Conservation (phyloP, 2,797 vertebrate genomes). For the Peromyscus eremicus region DNA sequence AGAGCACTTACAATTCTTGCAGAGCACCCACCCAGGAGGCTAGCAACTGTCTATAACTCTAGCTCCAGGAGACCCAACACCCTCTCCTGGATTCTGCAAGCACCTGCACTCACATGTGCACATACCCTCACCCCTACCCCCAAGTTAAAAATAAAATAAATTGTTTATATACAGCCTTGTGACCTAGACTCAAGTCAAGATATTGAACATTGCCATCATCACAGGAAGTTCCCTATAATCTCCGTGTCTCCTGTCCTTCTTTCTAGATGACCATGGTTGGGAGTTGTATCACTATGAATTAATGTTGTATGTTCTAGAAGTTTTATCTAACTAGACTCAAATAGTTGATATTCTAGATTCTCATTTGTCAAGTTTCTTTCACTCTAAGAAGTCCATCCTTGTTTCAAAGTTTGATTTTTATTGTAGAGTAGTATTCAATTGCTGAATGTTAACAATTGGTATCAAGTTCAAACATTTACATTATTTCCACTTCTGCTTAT, state of each 20-base stretch:
- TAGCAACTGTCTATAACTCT: background rate
- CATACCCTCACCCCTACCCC: background rate
- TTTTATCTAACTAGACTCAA: conserved; percentile 35
- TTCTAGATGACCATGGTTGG: background rate
- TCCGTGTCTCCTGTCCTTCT: background rate
- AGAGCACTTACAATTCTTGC: background rate
- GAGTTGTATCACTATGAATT: background rate
- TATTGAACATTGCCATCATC: background rate
- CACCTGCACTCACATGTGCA: background rate
- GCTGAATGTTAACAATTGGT: background rate
- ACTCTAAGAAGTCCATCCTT: conserved; percentile 43
- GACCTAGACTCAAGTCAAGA: background rate
- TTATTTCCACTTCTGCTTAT: conserved; percentile 41
- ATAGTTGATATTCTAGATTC: background rate
- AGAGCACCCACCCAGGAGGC: background rate
- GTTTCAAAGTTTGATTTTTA: conserved; percentile 49
- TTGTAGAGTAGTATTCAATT: background rate
- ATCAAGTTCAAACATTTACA: background rate
- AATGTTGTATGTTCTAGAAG: conserved; percentile 17
- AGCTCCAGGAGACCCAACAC: background rate
- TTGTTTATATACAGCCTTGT: background rate
- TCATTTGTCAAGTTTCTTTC: conserved; percentile 34
- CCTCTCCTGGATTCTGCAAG: background rate
- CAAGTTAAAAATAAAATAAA: background rate
- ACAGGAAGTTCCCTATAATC: background rate